These are phyloP conservation scores for Pelagia noctiluca DNA, from an alignment of 30 jellyfish, hydroid and myxozoan genomes.

Conservation along the genomic window DNA sequence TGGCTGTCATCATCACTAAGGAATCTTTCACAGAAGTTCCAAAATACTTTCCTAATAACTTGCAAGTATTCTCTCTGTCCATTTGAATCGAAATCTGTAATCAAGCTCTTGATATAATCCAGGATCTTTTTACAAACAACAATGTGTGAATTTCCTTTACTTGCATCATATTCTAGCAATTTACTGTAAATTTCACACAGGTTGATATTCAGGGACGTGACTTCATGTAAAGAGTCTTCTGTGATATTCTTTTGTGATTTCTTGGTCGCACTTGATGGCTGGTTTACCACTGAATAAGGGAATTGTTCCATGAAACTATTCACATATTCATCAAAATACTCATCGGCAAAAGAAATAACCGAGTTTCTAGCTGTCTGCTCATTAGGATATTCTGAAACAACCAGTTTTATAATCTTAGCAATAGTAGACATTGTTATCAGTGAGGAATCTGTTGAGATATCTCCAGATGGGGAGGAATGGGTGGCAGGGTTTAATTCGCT, in stretches of 20 bases:
- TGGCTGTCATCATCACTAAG: no score
- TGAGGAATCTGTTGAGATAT: slow-evolving; percentile 4
- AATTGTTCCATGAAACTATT: slow-evolving; percentile 15
- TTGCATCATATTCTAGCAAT: slow-evolving; percentile 8
- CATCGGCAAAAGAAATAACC: background rate
- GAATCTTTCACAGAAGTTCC: no score
- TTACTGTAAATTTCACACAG: slow-evolving; percentile 38
- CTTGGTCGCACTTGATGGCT: background rate
- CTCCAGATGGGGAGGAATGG: slow-evolving; percentile 27
- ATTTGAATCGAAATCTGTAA: no score
- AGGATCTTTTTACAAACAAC: slow-evolving; percentile 5
- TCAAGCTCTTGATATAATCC: slow-evolving; percentile 11
- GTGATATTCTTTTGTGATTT: slow-evolving; percentile 1
- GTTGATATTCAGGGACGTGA: slow-evolving; percentile 10
- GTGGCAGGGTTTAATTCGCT: slow-evolving; percentile 73
- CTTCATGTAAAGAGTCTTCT: background rate
- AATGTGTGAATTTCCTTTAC: background rate
- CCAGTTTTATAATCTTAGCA: slow-evolving; percentile 11
- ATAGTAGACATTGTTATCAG: slow-evolving; percentile 28
- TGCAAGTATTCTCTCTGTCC: no score
- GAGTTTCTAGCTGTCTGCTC: background rate
- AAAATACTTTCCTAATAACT: no score
- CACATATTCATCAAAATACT: slow-evolving; percentile 18
- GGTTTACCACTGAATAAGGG: slow-evolving; percentile 38
- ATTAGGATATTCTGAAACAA: background rate